Base-by-base conservation (phyloP, 2,113 vertebrate species). In the Ceyx melanurus region DNA sequence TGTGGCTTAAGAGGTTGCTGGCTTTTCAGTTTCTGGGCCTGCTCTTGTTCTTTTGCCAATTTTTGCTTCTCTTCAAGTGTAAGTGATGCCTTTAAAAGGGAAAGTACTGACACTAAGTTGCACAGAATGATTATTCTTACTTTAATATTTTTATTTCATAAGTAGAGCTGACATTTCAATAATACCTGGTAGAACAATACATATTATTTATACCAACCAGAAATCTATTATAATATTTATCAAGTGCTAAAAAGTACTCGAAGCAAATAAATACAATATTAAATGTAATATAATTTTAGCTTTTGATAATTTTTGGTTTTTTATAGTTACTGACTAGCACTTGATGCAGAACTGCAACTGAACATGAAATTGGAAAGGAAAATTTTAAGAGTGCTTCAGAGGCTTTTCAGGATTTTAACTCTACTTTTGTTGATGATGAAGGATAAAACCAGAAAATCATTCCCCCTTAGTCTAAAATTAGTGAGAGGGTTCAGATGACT, bases 51-150 rank as follows among this genome's bases (percentile, higher is more conserved):
- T 96, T 99, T 99, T 60, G 99, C 99, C 95, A 99, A 95, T 77
- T 98, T 99, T 92, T 99, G 99, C 94, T 99, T 99, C 96, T 99
- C 99, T 97, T 99, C 99, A 66, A 99, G 97, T 31, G 99, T 99
- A 91, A 99, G 98, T 58, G 99, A 98, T 88, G 97, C 98, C 99
- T 99, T 95, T 50, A 87, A 92, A 96, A 92, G 14, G 50, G 73
- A 84, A 88, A 65, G 28, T 28, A 89, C 3, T 50, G 56, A 22
- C 14, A 92, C 2, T 90, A 85, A 91, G 62, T 57, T 68, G 54
- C 45, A 79, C 13, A 45, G 45, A 82, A 75, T 23, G 6, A 19
- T 56, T 78, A 67, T 43, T 78, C 22, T 37, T 42, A 73, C 18
- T 51, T 1, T n/a, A 11, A 5, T 29, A 29, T 45, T 79, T 79